Evolutionary conservation across 2,888 invertebrate genomes (phyloP).

Genomic region (Abscondita cerata): DNA sequence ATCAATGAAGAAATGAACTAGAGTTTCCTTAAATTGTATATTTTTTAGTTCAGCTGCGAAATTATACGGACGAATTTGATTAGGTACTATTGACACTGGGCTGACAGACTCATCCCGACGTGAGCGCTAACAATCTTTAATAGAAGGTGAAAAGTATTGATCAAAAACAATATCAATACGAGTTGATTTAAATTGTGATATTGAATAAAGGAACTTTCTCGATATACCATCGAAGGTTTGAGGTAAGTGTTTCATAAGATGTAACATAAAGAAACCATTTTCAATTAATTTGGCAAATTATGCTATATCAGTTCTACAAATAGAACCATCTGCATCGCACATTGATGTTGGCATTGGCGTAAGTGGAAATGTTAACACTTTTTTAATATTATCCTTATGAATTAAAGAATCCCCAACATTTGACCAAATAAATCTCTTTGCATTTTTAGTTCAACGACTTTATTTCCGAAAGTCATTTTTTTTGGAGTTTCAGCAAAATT

Average conservation of each 20-base stretch:
- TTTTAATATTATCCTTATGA: conserved; percentile 30
- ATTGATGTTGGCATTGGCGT: conserved; percentile 40
- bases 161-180: conserved; percentile 41
- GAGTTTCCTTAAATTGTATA: conserved; percentile 42
- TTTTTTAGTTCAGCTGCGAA: conserved; percentile 42
- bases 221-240: conserved; percentile 37
- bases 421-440: conserved; percentile 34
- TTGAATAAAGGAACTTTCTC: conserved; percentile 31
- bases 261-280: conserved; percentile 43
- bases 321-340: conserved; percentile 43
- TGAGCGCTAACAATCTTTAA: conserved; percentile 37
- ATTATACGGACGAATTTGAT: conserved; percentile 43
- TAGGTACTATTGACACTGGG: conserved; percentile 39
- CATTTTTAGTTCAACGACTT: conserved; percentile 25
- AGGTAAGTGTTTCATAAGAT: conserved; percentile 40
- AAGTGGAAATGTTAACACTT: conserved; percentile 36
- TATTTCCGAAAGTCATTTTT: conserved; percentile 22
- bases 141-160: conserved; percentile 21
- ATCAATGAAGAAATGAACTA: conserved; percentile 43
- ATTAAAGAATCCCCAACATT: conserved; percentile 44
- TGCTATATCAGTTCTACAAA: neutral
- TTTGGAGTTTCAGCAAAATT: conserved; percentile 35
- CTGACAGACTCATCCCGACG: conserved; percentile 23
- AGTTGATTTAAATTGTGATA: conserved; percentile 28
- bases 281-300: neutral